phyloP scores from a whole-genome alignment of 1,140 invertebrate genomes.

The Caenorhabditis inopinata region DNA sequence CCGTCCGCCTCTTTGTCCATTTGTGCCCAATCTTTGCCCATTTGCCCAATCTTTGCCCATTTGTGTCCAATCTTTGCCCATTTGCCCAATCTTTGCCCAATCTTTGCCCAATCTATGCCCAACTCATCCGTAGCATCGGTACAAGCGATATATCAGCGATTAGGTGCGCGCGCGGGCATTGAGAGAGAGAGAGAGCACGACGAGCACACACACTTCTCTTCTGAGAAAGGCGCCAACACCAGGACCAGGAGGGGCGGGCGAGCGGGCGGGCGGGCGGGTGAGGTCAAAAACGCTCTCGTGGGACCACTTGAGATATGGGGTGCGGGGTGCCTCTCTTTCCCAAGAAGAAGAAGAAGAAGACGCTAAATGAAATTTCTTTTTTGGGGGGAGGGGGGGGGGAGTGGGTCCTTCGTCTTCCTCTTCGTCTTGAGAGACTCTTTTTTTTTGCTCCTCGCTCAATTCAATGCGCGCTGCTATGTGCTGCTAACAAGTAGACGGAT shows the following conservation, averaged over 20 bases:
- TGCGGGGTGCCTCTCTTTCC: background rate
- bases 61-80: background rate
- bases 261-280: too few species aligned
- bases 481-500: conserved; percentile 32
- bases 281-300: conserved; percentile 1
- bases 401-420: background rate
- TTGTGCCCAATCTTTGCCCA: background rate
- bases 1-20: background rate
- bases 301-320: background rate
- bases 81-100: background rate
- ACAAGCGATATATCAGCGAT: background rate
- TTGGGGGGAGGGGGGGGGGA: too few species aligned
- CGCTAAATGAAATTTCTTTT: conserved; percentile 22
- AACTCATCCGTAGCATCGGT: background rate
- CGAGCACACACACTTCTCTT: too few species aligned
- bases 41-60: background rate
- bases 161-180: too few species aligned
- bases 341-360: background rate
- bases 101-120: background rate
- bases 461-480: conserved; percentile 6
- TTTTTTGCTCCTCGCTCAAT: too few species aligned
- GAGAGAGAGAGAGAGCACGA: too few species aligned
- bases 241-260: background rate
- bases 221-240: background rate
- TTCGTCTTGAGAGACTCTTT: background rate